Evolutionary conservation across 1,140 invertebrate genomes (phyloP).

Genomic region (Harlomillsia oculata): DNA sequence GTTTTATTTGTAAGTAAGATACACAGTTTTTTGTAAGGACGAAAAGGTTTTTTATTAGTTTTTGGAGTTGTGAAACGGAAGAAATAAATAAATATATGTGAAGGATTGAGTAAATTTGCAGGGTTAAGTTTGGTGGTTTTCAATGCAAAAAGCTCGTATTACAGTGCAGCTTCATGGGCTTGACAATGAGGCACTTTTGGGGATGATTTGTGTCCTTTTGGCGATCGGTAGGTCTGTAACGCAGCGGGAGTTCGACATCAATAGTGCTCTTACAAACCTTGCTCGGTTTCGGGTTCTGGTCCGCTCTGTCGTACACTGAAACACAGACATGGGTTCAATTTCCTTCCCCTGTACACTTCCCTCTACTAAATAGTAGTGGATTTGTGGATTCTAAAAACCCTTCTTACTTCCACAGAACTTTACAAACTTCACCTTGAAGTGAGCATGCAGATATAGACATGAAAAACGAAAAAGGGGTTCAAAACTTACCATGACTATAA

Average conservation of each 20-base stretch:
- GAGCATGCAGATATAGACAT: too few relatives aligned
- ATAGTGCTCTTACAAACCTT: constrained; percentile 21
- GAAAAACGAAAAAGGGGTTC: too few relatives aligned
- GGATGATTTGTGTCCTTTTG: constrained; percentile 36
- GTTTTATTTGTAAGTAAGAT: background rate
- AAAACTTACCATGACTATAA: too few relatives aligned
- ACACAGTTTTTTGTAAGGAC: background rate
- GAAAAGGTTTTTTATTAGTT: background rate
- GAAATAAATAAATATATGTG: too few relatives aligned
- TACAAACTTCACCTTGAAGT: too few relatives aligned
- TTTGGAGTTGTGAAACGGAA: too few relatives aligned
- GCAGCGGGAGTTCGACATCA: constrained; percentile 35
- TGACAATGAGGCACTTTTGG: constrained; percentile 34
- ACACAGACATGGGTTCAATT: background rate
- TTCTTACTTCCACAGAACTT: too few relatives aligned
- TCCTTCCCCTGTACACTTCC: too few relatives aligned
- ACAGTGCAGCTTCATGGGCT: constrained; percentile 28
- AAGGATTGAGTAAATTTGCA: constrained; percentile 13
- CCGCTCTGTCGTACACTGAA: constrained; percentile 1
- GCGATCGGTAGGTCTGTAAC: constrained; percentile 35
- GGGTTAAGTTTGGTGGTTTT: constrained; percentile 2
- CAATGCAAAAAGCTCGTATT: constrained; percentile 26
- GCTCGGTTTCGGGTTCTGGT: background rate
- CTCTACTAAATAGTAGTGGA: too few relatives aligned
- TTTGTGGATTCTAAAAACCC: too few relatives aligned